Base-by-base conservation (phyloP, 2,888 invertebrate genomes). In the Rhagonycha lutea region DNA sequence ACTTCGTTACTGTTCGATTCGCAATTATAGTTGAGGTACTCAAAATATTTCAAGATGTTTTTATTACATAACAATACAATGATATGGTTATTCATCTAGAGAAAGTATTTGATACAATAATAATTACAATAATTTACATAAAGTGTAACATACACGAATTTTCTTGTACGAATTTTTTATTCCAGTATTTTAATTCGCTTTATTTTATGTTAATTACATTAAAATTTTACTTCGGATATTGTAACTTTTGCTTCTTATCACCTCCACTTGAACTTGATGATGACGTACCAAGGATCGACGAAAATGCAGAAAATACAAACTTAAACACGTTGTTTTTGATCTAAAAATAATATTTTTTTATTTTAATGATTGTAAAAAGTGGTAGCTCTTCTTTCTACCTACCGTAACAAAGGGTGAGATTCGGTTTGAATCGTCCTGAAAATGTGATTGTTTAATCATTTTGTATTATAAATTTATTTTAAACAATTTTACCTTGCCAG, bases 261-360 rank as follows among this genome's bases (percentile, higher is more conserved):
- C 4, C 14, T 14, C 68, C 61, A 61, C 61, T 73, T 5, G 72
- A 67, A 18, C 47, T 62, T 2, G 76, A 77, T 2, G 86, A 86
- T 14, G 87, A 85, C 29, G 85, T 80, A 7, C 83, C 79, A 73
- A 87, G 81, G 32, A 86, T 76, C 26, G 86, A 86, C 4, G 86
- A 85, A 70, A 87, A 83, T 26, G 84, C 79, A 0, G 86, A 85
- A 81, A 88, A 85, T 65, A 86, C 75, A 12, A 85, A 81, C 78
- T 86, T 87, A 78, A 88, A 84, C 61, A 88, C 75, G 26, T 82
- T 80, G 76, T 83, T 81, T 79, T 85, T 85, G 26, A 83, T 79
- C 84, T 85, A 77, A 68, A 83, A 81, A 69, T 68, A 60, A 79
- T 47, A 8, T 65, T 65, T n/a, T 18, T 26, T 26, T 26, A 26